phyloP scores from a whole-genome alignment of 2,888 invertebrate genomes.

The Dexiosoma caninum region DNA sequence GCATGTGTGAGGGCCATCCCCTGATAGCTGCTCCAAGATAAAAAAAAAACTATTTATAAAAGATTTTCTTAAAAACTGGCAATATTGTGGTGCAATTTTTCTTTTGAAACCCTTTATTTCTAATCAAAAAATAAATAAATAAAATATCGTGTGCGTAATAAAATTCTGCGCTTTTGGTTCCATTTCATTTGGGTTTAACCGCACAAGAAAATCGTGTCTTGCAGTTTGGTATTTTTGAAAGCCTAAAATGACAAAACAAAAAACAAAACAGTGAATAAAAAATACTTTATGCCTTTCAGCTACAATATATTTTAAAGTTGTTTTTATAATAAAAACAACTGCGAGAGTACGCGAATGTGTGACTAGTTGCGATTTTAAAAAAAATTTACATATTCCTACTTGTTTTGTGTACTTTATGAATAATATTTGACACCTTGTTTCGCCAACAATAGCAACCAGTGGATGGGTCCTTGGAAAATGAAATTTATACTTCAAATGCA shows the following conservation, averaged over 20 bases:
- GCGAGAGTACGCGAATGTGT: not conserved
- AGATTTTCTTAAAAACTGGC: no score
- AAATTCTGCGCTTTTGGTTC: constrained; percentile 20
- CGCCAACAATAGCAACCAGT: not conserved
- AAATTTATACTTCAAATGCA: no score
- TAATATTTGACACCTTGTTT: constrained; percentile 8
- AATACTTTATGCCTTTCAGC: constrained; percentile 16
- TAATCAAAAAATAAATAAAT: not conserved
- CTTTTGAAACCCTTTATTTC: not conserved
- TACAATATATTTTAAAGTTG: constrained; percentile 1
- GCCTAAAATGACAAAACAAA: constrained; percentile 13
- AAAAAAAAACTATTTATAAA: no score
- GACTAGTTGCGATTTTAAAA: not conserved
- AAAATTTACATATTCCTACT: constrained; percentile 21
- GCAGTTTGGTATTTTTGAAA: constrained; percentile 18
- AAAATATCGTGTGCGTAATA: constrained; percentile 46
- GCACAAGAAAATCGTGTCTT: constrained; percentile 58
- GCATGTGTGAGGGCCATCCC: no score
- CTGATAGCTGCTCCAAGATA: no score
- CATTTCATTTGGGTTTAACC: not conserved
- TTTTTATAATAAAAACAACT: not conserved
- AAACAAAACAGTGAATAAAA: not conserved
- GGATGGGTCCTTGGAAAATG: constrained; percentile 11
- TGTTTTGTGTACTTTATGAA: not conserved
- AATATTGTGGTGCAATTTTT: not conserved